Evolutionary conservation across 2,888 invertebrate species (phyloP).

Genomic region (Ferrisia virgata): DNA sequence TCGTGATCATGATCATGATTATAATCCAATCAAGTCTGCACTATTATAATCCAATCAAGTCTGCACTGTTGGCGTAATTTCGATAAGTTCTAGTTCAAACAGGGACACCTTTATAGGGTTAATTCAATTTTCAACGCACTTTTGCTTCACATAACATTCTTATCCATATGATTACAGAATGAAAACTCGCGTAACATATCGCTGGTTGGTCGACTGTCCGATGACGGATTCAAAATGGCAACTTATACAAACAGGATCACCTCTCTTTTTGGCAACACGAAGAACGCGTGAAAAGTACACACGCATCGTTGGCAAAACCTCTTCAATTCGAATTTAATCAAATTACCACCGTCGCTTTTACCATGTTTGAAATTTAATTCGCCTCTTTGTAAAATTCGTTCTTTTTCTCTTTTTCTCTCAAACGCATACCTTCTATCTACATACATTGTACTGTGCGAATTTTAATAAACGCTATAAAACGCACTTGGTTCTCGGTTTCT

Average conservation of each 20-base stretch:
- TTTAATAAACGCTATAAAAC: slow-evolving; percentile 21
- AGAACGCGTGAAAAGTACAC: background rate
- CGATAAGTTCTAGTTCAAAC: no score
- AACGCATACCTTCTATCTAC: no score
- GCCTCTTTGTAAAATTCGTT: background rate
- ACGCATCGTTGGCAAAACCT: background rate
- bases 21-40: no score
- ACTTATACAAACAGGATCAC: background rate
- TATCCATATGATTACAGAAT: background rate
- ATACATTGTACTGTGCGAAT: background rate
- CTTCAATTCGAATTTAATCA: slow-evolving; percentile 2
- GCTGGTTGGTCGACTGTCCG: background rate
- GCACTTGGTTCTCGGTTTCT: background rate
- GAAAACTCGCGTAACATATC: background rate
- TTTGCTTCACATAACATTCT: background rate
- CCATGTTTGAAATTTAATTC: slow-evolving; percentile 25
- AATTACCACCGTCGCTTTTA: background rate
- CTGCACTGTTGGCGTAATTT: no score
- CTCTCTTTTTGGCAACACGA: background rate
- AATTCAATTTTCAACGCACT: no score
- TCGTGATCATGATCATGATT: no score
- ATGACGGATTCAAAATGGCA: background rate
- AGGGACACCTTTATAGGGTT: no score
- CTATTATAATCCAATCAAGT: no score
- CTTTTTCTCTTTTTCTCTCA: background rate